A percentile compares a stretch with the other conserved stretches of the same genome.
phyloP scores from a whole-genome alignment of 92 coral and sea anemone genomes.

The Actinernus sp. region DNA sequence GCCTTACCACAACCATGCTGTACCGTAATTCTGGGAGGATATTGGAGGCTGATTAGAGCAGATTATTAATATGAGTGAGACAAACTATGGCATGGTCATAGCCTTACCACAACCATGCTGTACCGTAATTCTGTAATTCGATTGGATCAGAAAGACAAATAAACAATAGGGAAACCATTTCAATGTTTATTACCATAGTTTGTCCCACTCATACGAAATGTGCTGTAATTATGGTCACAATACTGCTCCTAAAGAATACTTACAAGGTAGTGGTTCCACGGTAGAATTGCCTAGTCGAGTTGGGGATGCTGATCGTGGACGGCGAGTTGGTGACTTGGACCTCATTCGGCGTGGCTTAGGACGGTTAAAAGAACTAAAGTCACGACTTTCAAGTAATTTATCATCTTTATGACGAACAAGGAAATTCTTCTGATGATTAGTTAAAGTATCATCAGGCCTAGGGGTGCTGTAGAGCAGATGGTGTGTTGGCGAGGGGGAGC shows the following conservation, averaged over 20 bases:
- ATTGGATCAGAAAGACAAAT: no score
- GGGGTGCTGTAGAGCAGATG: constrained; percentile 78
- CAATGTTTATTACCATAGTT: no score
- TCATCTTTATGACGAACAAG: constrained; percentile 94
- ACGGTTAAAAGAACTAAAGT: constrained; percentile 97
- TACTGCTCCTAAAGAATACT: constrained; percentile 2
- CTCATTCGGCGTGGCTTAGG: constrained; percentile 96
- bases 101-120: no score
- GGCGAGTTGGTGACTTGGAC: constrained; percentile 92
- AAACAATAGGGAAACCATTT: no score
- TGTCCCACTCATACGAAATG: no score
- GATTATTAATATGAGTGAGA: no score
- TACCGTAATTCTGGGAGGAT: no score
- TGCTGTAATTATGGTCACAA: no score
- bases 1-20: no score
- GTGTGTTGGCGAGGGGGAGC: constrained; percentile 86
- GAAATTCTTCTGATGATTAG: constrained; percentile 76
- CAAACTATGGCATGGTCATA: no score
- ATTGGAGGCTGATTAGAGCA: no score
- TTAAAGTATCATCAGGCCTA: constrained; percentile 86
- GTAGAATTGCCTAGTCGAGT: constrained; percentile 79
- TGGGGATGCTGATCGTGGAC: constrained; percentile 93
- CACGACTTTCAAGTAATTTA: constrained; percentile 96
- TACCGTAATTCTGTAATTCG: no score
- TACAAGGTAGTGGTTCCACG: constrained; percentile 84